Conservation (phyloP, 2,113 vertebrate species). For the Stercorarius parasiticus region DNA sequence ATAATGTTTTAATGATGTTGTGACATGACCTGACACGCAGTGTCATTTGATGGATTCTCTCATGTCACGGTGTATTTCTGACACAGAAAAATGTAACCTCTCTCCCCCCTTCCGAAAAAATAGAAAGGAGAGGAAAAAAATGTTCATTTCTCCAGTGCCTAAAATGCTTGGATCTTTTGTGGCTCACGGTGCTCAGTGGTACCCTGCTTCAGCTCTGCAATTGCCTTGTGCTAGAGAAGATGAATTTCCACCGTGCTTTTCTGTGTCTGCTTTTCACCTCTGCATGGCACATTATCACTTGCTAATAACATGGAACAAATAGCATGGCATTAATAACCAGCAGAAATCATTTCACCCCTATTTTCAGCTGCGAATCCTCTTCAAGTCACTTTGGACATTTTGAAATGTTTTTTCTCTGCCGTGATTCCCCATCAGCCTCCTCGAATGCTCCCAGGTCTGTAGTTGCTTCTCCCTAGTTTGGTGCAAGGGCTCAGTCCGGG, state of each 20-base stretch:
- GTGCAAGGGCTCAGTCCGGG: not conserved
- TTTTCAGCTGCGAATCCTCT: slow-evolving; percentile 6
- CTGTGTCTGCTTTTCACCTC: slow-evolving; percentile 20
- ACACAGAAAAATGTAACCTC: slow-evolving; percentile 59
- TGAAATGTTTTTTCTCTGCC: not conserved
- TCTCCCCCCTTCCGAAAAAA: not conserved
- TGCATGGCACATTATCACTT: not conserved
- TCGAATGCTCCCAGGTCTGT: not conserved
- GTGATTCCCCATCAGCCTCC: not conserved
- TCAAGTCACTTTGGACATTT: not conserved
- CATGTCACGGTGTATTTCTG: slow-evolving; percentile 67
- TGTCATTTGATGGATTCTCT: slow-evolving; percentile 76
- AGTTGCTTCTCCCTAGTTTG: not conserved
- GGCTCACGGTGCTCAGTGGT: not conserved
- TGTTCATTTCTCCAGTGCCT: not conserved
- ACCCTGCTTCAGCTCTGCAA: not conserved
- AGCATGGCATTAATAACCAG: not conserved
- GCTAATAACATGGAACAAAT: slow-evolving; percentile 18
- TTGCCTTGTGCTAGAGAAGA: not conserved
- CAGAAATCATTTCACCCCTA: slow-evolving; percentile 5
- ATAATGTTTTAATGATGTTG: slow-evolving; percentile 82
- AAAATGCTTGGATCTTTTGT: not conserved
- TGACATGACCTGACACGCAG: slow-evolving; percentile 80
- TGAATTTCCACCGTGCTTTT: not conserved
- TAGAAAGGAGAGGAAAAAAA: not conserved